A percentile compares a stretch with the other conserved stretches of the same genome.
phyloP scores from a whole-genome alignment of 2,888 invertebrate genomes.

The Podotricha telesiphe region DNA sequence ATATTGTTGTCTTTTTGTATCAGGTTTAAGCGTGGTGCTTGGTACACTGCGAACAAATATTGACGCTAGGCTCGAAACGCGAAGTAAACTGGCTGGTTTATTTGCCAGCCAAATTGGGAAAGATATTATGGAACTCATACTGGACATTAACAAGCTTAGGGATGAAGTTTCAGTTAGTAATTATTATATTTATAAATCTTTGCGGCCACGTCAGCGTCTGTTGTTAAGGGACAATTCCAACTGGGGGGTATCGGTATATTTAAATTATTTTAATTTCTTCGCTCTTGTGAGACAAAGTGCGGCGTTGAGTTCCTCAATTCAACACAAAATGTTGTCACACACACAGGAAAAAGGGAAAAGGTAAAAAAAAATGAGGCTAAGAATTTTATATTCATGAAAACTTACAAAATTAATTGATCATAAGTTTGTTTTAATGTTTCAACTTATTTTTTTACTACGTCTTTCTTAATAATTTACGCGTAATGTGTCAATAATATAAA shows the following conservation, averaged over 20 bases:
- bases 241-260: too few species aligned
- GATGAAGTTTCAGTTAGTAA: constrained; percentile 86
- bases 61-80: constrained; percentile 87
- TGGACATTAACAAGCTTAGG: constrained; percentile 88
- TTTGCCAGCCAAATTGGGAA: constrained; percentile 90
- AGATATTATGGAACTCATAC: constrained; percentile 89
- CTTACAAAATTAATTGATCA: too few species aligned
- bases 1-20: neutral
- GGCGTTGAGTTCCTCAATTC: too few species aligned
- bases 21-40: constrained; percentile 85
- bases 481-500: neutral
- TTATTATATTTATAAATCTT: neutral
- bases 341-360: too few species aligned
- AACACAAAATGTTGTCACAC: too few species aligned
- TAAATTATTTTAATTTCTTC: too few species aligned
- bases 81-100: constrained; percentile 86
- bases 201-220: too few species aligned
- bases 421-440: too few species aligned
- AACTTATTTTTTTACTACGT: neutral
- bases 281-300: too few species aligned
- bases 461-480: neutral
- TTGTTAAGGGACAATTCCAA: too few species aligned
- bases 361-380: too few species aligned
- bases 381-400: too few species aligned
- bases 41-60: constrained; percentile 87